These are phyloP conservation scores for Leptodactylus fallax DNA, from an alignment of 2,797 vertebrate genomes.

Conservation along the genomic window DNA sequence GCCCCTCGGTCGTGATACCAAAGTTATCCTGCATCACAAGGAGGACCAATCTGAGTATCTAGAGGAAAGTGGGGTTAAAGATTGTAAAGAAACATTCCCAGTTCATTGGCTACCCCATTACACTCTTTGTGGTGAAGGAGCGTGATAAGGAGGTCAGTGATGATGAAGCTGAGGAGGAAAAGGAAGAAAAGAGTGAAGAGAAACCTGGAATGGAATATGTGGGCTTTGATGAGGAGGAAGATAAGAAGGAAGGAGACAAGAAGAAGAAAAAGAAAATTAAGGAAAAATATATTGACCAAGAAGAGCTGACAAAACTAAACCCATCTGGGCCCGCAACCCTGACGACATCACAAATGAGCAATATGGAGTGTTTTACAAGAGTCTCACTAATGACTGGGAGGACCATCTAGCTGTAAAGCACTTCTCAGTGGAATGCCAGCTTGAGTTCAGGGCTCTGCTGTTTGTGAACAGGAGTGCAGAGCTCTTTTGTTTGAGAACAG, in stretches of 20 bases:
- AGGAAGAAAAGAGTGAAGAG: conserved; percentile 84
- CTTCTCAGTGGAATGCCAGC: conserved; percentile 91
- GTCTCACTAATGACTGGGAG: conserved; percentile 96
- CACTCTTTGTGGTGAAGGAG: conserved; percentile 92
- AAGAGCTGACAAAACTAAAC: conserved; percentile 94
- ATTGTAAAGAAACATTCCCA: conserved; percentile 96
- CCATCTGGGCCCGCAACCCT: conserved; percentile 95
- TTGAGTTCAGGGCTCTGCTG: conserved; percentile 90
- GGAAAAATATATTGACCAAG: conserved; percentile 91
- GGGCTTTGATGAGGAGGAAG: conserved; percentile 85
- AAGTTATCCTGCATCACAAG: conserved; percentile 90
- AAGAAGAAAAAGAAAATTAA: conserved; percentile 97
- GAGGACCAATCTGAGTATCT: conserved; percentile 93
- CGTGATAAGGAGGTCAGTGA: conserved; percentile 95
- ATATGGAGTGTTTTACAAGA: conserved; percentile 94
- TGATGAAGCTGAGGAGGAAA: conserved; percentile 89
- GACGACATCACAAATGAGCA: conserved; percentile 94
- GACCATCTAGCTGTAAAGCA: conserved; percentile 94
- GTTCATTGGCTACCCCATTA: conserved; percentile 96
- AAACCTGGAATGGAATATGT: conserved; percentile 93
- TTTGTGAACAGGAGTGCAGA: conserved; percentile 88
- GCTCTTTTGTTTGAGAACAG: conserved; percentile 92
- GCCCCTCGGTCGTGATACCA: conserved; percentile 88
- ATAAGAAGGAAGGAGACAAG: conserved; percentile 86
- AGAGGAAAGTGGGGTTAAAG: conserved; percentile 88